Conservation (phyloP, 1,140 invertebrate genomes). For the Macrosteles quadrilineatus region DNA sequence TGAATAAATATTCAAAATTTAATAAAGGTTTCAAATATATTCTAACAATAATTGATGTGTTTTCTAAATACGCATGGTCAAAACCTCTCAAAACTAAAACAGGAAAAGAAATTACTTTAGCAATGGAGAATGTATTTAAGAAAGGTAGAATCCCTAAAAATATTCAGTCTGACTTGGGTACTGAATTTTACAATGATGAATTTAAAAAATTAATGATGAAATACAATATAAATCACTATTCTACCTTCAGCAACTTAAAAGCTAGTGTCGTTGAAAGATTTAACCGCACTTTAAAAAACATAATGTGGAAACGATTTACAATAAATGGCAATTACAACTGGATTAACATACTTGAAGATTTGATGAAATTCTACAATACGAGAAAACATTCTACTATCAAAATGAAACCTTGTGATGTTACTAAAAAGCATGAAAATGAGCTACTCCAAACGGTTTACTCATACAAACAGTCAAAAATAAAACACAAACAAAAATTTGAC, state of each 20-base stretch:
- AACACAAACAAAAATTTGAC: slow-evolving; percentile 25
- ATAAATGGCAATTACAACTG: slow-evolving; percentile 5
- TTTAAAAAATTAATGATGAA: not conserved
- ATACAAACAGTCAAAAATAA: no score
- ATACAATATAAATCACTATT: slow-evolving; percentile 3
- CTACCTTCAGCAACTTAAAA: not conserved
- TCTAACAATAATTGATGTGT: slow-evolving; percentile 50
- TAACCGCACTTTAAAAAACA: not conserved
- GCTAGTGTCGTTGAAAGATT: not conserved
- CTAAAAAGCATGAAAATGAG: not conserved
- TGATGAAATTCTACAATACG: not conserved
- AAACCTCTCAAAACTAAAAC: not conserved
- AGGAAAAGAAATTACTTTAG: not conserved
- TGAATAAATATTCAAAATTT: slow-evolving; percentile 34
- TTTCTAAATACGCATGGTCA: slow-evolving; percentile 36
- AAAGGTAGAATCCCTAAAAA: not conserved
- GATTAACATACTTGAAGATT: not conserved
- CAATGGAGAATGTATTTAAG: not conserved
- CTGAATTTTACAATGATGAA: slow-evolving; percentile 23
- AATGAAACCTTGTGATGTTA: not conserved
- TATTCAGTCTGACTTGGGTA: slow-evolving; percentile 4
- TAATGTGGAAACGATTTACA: not conserved
- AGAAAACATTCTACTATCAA: slow-evolving; percentile 22
- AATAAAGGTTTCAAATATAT: slow-evolving; percentile 49
- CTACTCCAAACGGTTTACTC: not conserved